Evolutionary conservation across 2,888 invertebrate genomes (phyloP).

Genomic region (Sclerodermus sp.): DNA sequence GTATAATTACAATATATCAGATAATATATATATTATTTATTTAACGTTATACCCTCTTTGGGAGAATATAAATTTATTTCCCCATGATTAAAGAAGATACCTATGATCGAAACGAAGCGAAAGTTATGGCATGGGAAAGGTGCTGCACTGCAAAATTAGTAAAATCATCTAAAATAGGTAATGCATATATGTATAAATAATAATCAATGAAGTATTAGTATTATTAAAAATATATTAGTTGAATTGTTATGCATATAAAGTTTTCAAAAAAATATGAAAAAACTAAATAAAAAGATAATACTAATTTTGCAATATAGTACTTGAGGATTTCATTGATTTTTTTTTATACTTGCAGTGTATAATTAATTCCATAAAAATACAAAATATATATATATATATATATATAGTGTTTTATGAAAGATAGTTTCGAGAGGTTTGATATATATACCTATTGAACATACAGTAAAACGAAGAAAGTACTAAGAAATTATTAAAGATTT

Average conservation of each 20-base stretch:
- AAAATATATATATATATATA: slow-evolving; percentile 10
- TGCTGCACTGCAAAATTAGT: not conserved
- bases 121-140: too few species aligned
- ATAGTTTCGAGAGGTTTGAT: too few species aligned
- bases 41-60: too few species aligned
- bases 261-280: too few species aligned
- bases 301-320: slow-evolving; percentile 1
- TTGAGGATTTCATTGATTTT: slow-evolving; percentile 19
- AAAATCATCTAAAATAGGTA: not conserved
- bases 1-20: too few species aligned
- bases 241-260: too few species aligned
- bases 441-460: slow-evolving; percentile 1
- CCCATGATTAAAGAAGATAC: too few species aligned
- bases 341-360: slow-evolving; percentile 12
- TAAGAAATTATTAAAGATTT: too few species aligned
- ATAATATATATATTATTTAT: too few species aligned
- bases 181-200: not conserved
- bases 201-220: slow-evolving; percentile 11
- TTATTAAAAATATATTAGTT: slow-evolving; percentile 3
- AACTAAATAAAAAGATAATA: not conserved
- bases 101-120: too few species aligned
- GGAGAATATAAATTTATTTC: too few species aligned
- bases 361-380: slow-evolving; percentile 7
- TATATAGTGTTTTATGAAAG: slow-evolving; percentile 2
- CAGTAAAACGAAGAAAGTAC: slow-evolving; percentile 22